Percentiles rank a stretch among this genome's conserved stretches.
These are phyloP conservation scores for Unio pictorum DNA, from an alignment of 2,888 invertebrate species.

Conservation along the genomic window DNA sequence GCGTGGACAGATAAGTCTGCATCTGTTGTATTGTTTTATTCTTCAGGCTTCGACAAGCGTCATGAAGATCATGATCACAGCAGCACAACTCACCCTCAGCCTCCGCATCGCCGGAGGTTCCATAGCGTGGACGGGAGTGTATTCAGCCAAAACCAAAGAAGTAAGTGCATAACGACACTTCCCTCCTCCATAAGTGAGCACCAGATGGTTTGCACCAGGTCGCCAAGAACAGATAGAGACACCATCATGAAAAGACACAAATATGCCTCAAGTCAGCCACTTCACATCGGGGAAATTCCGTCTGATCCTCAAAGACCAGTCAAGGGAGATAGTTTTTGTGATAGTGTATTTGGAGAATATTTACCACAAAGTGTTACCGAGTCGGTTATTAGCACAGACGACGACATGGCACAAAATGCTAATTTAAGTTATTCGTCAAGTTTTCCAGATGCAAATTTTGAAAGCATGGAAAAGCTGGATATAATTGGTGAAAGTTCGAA, in stretches of 20 bases:
- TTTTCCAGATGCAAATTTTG: too few species aligned
- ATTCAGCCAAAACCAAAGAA: neutral
- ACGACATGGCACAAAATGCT: neutral
- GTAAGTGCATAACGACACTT: neutral
- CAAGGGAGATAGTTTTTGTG: neutral
- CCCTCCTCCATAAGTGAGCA: neutral
- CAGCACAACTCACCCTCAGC: neutral
- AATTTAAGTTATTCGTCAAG: neutral
- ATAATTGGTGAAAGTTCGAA: slow-evolving; percentile 61
- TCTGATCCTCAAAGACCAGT: neutral
- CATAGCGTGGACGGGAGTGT: neutral
- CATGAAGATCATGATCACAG: too few species aligned
- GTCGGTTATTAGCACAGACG: slow-evolving; percentile 1
- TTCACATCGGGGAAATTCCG: neutral
- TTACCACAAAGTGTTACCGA: slow-evolving; percentile 1
- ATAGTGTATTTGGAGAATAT: slow-evolving; percentile 1
- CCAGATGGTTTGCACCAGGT: slow-evolving; percentile 7
- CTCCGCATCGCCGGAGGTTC: slow-evolving; percentile 1
- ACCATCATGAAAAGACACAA: slow-evolving; percentile 20
- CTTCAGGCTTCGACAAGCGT: too few species aligned
- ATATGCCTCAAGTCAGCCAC: slow-evolving; percentile 3
- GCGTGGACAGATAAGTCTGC: too few species aligned
- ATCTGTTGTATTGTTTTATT: too few species aligned
- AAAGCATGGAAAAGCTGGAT: slow-evolving; percentile 40
- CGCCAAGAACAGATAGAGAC: slow-evolving; percentile 17